Evolutionary conservation across 2,797 vertebrate genomes (phyloP), one percentile per base, ranked within the genome.

Genomic region (Oreochromis mossambicus): DNA sequence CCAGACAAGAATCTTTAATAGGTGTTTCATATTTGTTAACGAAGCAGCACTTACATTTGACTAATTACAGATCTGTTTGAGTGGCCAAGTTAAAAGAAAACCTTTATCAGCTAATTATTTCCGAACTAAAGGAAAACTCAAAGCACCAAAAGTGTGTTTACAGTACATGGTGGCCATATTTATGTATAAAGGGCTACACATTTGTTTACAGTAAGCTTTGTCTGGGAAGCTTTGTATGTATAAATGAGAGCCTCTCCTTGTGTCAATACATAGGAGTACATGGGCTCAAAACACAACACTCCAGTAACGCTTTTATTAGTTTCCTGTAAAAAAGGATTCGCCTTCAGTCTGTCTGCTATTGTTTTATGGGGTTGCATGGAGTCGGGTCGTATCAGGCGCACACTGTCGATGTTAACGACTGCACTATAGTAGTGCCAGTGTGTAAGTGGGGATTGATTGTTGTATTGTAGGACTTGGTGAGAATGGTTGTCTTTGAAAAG

Each of bases 131-230:
- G 68, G 68, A 75, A 50, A 50, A 75, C 43, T 19, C 17, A 6
- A 12, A 79, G 5, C 19, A 21, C 15, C 9, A 8, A 66, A 38
- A 75, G 26, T 10, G n/a, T 88, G 86, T 91, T 91, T 78, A 85
- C 83, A 86, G 78, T 87, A 88, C 80, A 73, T 79, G 15, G 17
- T 83, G 54, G 48, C 79, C 79, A 32, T 80, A 75, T 83, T 76
- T 87, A 54, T 85, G 80, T 86, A 58, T 78, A 14, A 81, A 73
- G 29, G 51, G 54, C 73, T 50, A 68, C 50, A 36, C 73, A 14
- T 36, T 21, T 93, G 89, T 94, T 93, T 91, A 93, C 89, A 63
- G 91, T 94, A 92, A 93, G 58, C 88, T 77, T 84, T 83, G 32
- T 34, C 61, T 85, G 46, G 86, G 87, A 85, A 83, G n/a, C n/a